Base-by-base conservation (phyloP, 1,140 invertebrate species). In the Lethrus apterus region DNA sequence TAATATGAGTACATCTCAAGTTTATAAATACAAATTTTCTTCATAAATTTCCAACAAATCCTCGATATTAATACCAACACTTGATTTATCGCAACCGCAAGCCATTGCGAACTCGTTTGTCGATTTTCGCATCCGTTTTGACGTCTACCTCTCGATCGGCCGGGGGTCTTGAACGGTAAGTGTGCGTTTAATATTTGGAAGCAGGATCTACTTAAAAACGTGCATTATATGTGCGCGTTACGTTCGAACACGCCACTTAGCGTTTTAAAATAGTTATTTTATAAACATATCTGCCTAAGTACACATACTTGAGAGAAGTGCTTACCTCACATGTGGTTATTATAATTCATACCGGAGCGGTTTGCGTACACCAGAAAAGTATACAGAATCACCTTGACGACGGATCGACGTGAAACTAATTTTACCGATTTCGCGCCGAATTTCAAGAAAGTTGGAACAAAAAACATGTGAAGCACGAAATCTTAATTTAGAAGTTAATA, bases 261-360 rank as follows among this genome's bases (percentile, higher is more conserved):
- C 49, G 38, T 55, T 55, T 60, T 56, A 62, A 62, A 62, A 60
- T 62, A 62, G 59, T 58, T 59, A 57, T 57, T 60, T 62, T 62
- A 62, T 59, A 60, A 60, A 62, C 59, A 62, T 58, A 56, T 54
- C 56, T 51, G 45, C 41, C 50, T 62, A 62, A 62, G 59, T 62
- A 60, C 44, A 36, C 48, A 51, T 50, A 59, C 59, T 62, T 62
- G 59, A 60, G 56, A 44, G 52, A 62, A 62, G 59, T 62, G 59
- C 52, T 54, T 55, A 58, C 58, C 58, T 60, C 59, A 46, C 59
- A 60, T 57, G 54, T 62, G 59, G 59, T 62, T 62, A 62, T 62
- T 62, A 62, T 62, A 62, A 61, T 58, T 55, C 56, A 50, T 60
- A 43, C 35, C 19, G 23, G 17, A 17, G 15, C 35, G 30, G 45